Conservation (phyloP, 1,140 invertebrate species). For the Diabrotica undecimpunctata region DNA sequence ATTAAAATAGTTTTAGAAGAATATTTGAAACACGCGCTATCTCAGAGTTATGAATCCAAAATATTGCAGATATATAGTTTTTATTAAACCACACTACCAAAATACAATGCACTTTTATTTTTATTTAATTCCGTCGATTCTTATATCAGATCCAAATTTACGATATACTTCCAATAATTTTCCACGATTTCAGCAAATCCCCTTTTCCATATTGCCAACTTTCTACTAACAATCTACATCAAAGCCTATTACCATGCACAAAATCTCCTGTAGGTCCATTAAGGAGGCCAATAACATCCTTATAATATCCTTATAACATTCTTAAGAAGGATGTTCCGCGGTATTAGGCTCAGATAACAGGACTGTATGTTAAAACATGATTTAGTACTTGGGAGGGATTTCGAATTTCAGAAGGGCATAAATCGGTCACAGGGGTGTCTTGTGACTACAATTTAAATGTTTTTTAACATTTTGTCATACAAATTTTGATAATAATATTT, state of each 20-base stretch:
- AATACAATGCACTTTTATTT: too few species aligned
- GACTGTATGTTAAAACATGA: slow-evolving; percentile 38
- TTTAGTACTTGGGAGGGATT: slow-evolving; percentile 27
- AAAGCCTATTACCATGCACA: slow-evolving; percentile 35
- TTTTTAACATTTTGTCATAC: too few species aligned
- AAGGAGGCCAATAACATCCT: slow-evolving; percentile 23
- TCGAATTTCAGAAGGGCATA: background rate
- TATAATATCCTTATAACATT: slow-evolving; percentile 37
- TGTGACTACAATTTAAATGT: too few species aligned
- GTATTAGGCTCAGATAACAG: slow-evolving; percentile 39
- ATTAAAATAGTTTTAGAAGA: too few species aligned
- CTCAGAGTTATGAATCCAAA: too few species aligned
- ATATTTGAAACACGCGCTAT: too few species aligned
- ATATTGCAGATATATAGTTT: too few species aligned
- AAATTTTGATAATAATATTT: too few species aligned
- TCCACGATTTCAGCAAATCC: background rate
- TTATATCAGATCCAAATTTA: too few species aligned
- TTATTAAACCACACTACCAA: too few species aligned
- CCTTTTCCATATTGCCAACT: slow-evolving; percentile 12
- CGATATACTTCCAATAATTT: background rate
- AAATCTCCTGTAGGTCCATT: slow-evolving; percentile 34
- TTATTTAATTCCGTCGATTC: too few species aligned
- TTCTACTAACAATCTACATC: slow-evolving; percentile 25
- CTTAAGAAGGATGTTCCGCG: slow-evolving; percentile 35
- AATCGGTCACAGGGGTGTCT: background rate